Percentiles rank a stretch among this genome's conserved stretches.
Evolutionary conservation across 35 echinoderm and acorn worm species (phyloP).

Genomic region (Heliocidaris tuberculata): DNA sequence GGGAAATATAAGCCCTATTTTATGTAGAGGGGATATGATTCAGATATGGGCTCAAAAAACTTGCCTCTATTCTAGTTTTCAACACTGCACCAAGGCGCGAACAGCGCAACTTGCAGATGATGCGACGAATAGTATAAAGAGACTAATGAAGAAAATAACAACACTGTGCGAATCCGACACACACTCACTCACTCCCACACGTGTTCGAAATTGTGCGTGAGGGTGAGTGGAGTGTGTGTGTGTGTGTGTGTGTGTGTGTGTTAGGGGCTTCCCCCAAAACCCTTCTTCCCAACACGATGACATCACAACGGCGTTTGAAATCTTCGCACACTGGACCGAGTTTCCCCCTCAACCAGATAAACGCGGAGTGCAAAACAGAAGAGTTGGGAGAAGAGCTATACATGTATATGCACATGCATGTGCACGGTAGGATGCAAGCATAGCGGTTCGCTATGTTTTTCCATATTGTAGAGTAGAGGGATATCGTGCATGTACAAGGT

Average conservation of each 20-base stretch:
- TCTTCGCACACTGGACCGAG: conserved; percentile 38
- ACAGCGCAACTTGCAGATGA: background rate
- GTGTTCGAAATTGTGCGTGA: conserved; percentile 1
- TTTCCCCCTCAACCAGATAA: background rate
- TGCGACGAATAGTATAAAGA: background rate
- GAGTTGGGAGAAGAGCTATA: conserved; percentile 8
- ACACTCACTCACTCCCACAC: background rate
- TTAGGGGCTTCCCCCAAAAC: conserved; percentile 21
- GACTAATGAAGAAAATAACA: conserved; percentile 32
- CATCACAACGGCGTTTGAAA: conserved; percentile 30
- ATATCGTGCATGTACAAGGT: background rate
- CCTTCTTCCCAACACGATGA: conserved; percentile 16
- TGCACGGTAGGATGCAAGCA: background rate
- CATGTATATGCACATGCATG: background rate
- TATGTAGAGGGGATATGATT: background rate
- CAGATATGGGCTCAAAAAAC: background rate
- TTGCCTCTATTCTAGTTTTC: background rate
- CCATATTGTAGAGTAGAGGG: background rate
- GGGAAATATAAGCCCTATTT: background rate
- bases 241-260: background rate
- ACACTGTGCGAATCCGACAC: background rate
- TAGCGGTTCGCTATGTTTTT: background rate
- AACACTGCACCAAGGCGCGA: background rate
- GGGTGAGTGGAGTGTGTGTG: background rate
- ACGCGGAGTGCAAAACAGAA: background rate